Evolutionary conservation across 2,797 vertebrate species (phyloP).

Genomic region (Merluccius polli): DNA sequence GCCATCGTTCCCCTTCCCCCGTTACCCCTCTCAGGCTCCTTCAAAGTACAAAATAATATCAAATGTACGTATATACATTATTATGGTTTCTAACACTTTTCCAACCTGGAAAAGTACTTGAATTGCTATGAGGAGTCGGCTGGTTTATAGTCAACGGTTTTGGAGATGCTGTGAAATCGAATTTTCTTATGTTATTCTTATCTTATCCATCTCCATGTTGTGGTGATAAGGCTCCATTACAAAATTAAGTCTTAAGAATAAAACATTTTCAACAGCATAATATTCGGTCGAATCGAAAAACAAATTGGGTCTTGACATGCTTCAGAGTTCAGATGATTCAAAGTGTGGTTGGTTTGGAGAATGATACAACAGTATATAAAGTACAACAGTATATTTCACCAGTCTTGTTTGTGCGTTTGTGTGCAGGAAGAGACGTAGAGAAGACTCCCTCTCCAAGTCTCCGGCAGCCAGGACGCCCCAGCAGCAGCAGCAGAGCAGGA

Average conservation of each 20-base stretch:
- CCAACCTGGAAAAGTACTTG: background rate
- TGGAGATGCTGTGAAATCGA: background rate
- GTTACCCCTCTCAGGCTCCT: too few relatives aligned
- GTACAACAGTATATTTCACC: background rate
- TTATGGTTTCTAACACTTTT: background rate
- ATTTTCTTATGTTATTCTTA: background rate
- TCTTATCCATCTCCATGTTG: too few relatives aligned
- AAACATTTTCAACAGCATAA: too few relatives aligned
- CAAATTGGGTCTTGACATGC: background rate
- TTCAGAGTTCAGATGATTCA: background rate
- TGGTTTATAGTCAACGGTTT: background rate
- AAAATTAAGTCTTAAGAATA: background rate
- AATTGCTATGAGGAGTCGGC: background rate
- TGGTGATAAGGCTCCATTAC: background rate
- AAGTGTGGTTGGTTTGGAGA: background rate
- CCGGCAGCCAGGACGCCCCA: constrained; percentile 80
- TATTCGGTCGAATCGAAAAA: background rate
- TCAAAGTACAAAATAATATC: too few relatives aligned
- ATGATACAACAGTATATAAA: background rate
- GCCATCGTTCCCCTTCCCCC: too few relatives aligned
- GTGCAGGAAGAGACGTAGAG: constrained; percentile 83
- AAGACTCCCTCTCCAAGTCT: constrained; percentile 85
- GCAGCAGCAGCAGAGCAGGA: constrained; percentile 77
- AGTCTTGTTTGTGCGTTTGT: constrained; percentile 10
- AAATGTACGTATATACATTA: too few relatives aligned